Evolutionary conservation across 2,888 invertebrate genomes (phyloP).

Genomic region (Megamerina dolium): DNA sequence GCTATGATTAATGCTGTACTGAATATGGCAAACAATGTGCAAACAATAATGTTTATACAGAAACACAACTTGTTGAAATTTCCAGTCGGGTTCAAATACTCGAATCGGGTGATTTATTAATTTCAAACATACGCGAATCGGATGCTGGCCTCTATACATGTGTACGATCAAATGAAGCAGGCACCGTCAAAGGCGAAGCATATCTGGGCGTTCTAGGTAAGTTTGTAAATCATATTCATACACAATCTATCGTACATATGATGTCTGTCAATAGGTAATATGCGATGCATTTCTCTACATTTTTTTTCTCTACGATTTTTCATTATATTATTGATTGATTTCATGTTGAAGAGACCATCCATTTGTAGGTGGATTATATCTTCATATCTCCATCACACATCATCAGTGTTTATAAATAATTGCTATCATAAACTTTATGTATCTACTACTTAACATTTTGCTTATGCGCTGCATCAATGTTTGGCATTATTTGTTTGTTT

Average conservation of each 20-base stretch:
- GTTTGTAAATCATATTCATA: conserved; percentile 23
- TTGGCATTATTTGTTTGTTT: neutral
- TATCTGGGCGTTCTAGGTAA: conserved; percentile 77
- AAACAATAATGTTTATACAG: conserved; percentile 48
- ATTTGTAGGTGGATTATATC: too few species aligned
- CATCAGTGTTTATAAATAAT: too few species aligned
- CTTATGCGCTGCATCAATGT: neutral
- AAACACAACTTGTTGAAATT: conserved; percentile 57
- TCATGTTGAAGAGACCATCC: too few species aligned
- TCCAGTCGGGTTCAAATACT: conserved; percentile 77
- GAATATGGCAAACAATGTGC: conserved; percentile 20
- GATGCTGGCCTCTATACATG: conserved; percentile 91
- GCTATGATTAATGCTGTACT: neutral
- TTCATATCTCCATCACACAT: too few species aligned
- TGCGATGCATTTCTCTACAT: too few species aligned
- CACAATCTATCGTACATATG: too few species aligned
- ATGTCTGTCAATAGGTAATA: too few species aligned
- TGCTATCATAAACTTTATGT: neutral
- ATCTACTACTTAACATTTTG: neutral
- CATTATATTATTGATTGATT: too few species aligned
- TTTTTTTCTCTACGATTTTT: too few species aligned
- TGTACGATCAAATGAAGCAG: conserved; percentile 82
- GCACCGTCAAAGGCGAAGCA: conserved; percentile 75
- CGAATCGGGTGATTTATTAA: conserved; percentile 80
- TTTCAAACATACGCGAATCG: conserved; percentile 73